Percentiles rank a stretch among this genome's conserved stretches.
Evolutionary conservation across 2,888 invertebrate genomes (phyloP).

Genomic region (Cosmia pyralina): DNA sequence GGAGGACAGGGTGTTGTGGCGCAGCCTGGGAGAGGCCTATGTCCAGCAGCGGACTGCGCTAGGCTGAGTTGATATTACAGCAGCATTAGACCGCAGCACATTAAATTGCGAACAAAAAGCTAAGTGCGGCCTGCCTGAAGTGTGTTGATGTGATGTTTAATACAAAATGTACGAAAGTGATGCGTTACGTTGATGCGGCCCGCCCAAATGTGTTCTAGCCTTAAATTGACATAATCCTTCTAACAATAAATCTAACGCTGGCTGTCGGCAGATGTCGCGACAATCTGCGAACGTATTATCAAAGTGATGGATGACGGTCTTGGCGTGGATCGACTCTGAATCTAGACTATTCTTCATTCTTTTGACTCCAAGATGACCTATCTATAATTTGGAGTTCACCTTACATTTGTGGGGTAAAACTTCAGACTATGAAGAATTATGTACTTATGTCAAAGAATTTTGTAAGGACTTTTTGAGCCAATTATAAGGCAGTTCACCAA

Average conservation of each 20-base stretch:
- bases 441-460: not conserved
- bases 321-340: conserved; percentile 17
- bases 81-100: not conserved
- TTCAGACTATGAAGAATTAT: not conserved
- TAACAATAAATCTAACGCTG: conserved; percentile 48
- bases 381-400: conserved; percentile 11
- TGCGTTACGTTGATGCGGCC: not conserved
- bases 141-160: no score
- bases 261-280: conserved; percentile 35
- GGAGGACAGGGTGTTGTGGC: no score
- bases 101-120: not conserved
- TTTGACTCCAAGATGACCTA: conserved; percentile 8
- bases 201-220: not conserved
- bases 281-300: conserved; percentile 44
- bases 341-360: conserved; percentile 24
- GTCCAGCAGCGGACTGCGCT: no score
- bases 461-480: not conserved
- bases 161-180: not conserved
- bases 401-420: not conserved
- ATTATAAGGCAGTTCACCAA: not conserved
- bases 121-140: not conserved
- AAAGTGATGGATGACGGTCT: conserved; percentile 45
- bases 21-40: no score
- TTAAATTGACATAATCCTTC: conserved; percentile 24
- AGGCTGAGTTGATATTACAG: not conserved